Evolutionary conservation across 2,113 vertebrate species (phyloP).

Genomic region (Callocephalon fimbriatum): DNA sequence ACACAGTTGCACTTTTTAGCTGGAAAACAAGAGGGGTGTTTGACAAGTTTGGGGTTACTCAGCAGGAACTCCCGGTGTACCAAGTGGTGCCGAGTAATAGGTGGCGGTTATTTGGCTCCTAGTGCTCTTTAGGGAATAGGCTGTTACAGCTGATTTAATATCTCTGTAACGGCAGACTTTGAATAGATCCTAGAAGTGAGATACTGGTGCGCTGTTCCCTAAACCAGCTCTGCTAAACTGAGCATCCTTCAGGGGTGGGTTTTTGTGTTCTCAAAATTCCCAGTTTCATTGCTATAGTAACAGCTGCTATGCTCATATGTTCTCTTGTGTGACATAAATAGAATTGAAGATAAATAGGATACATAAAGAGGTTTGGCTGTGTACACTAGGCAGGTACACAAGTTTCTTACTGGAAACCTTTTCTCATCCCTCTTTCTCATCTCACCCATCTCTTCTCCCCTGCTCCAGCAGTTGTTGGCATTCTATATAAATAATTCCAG

Average conservation of each 20-base stretch:
- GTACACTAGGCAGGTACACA: conserved; percentile 39
- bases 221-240: conserved; percentile 39
- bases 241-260: conserved; percentile 47
- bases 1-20: too few relatives aligned
- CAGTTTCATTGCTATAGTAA: conserved; percentile 74
- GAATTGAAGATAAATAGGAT: conserved; percentile 68
- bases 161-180: not conserved
- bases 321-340: conserved; percentile 73
- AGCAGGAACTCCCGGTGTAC: not conserved
- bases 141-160: not conserved
- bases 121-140: not conserved
- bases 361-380: conserved; percentile 25
- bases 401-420: not conserved
- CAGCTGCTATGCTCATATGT: conserved; percentile 73
- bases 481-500: not conserved
- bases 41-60: not conserved
- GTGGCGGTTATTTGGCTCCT: not conserved
- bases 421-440: not conserved
- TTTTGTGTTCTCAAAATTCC: conserved; percentile 62
- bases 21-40: too few relatives aligned
- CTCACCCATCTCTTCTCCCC: not conserved
- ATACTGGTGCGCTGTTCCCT: not conserved
- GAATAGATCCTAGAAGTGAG: conserved; percentile 6
- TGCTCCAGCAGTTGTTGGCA: not conserved
- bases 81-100: not conserved